These are phyloP conservation scores for Tragelaphus strepsiceros DNA, from an alignment of 2,113 vertebrate species.

Conservation along the genomic window DNA sequence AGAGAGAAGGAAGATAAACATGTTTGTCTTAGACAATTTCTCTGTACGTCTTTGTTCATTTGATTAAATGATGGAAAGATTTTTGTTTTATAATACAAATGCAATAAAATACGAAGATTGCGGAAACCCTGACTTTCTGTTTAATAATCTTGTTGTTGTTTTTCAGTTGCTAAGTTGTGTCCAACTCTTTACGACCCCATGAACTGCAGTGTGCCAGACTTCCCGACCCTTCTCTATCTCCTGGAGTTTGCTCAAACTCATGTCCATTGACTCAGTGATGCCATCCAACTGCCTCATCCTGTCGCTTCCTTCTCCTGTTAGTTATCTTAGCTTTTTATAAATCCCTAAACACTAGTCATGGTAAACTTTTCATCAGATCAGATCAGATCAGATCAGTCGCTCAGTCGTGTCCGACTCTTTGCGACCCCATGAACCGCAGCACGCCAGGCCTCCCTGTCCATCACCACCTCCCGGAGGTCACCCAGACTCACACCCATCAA, in stretches of 20 bases:
- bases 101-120: background rate
- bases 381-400: too few species aligned
- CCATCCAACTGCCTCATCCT: background rate
- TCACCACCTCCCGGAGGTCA: too few species aligned
- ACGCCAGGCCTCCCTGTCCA: too few species aligned
- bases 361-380: background rate
- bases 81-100: background rate
- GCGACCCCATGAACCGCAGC: too few species aligned
- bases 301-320: background rate
- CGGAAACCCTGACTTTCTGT: background rate
- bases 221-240: background rate
- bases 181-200: rapidly evolving
- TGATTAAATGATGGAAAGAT: background rate
- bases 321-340: background rate
- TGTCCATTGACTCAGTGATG: background rate
- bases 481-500: too few species aligned
- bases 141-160: background rate
- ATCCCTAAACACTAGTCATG: background rate
- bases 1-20: background rate
- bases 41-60: background rate
- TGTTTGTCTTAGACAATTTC: background rate
- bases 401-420: too few species aligned
- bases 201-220: background rate
- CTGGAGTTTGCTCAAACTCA: background rate
- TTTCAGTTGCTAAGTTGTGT: background rate